Percentiles rank a stretch among this genome's conserved stretches.
Conservation (phyloP, 2,888 invertebrate species). For the Acanthosoma haemorrhoidale region DNA sequence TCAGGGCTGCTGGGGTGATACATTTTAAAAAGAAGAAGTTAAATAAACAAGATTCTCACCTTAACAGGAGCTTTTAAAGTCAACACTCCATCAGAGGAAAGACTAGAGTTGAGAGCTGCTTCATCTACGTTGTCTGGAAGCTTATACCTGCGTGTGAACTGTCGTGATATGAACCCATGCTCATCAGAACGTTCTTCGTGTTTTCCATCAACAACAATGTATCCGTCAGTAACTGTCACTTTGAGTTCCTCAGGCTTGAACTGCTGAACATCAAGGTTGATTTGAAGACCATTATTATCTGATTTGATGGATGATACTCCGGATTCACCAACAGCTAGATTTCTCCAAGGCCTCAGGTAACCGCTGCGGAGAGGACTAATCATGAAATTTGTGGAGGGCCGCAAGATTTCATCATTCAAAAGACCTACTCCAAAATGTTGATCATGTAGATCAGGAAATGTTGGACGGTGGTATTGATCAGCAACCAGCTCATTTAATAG, state of each 20-base stretch:
- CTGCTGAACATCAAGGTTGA: constrained; percentile 46
- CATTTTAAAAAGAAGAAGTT: no score
- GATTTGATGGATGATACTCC: constrained; percentile 41
- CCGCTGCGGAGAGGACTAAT: constrained; percentile 36
- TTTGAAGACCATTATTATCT: constrained; percentile 42
- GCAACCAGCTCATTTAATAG: constrained; percentile 40
- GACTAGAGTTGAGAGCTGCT: constrained; percentile 44
- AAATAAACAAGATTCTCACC: no score
- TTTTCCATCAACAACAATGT: constrained; percentile 46
- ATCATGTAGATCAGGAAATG: constrained; percentile 38
- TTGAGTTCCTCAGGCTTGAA: constrained; percentile 47
- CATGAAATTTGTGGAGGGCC: constrained; percentile 25
- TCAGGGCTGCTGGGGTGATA: no score
- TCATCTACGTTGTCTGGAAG: constrained; percentile 47
- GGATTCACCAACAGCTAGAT: constrained; percentile 36
- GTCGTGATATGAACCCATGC: constrained; percentile 46
- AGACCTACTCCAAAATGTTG: constrained; percentile 42
- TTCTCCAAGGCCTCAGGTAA: constrained; percentile 42
- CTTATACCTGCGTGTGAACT: constrained; percentile 47
- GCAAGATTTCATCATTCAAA: constrained; percentile 35
- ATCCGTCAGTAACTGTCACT: constrained; percentile 46
- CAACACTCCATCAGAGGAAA: constrained; percentile 46
- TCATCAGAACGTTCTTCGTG: constrained; percentile 48
- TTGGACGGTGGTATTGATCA: constrained; percentile 36
- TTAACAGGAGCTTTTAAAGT: constrained; percentile 45